These are phyloP conservation scores for Poecilia latipinna DNA, from an alignment of 2,113 vertebrate genomes.

Conservation along the genomic window DNA sequence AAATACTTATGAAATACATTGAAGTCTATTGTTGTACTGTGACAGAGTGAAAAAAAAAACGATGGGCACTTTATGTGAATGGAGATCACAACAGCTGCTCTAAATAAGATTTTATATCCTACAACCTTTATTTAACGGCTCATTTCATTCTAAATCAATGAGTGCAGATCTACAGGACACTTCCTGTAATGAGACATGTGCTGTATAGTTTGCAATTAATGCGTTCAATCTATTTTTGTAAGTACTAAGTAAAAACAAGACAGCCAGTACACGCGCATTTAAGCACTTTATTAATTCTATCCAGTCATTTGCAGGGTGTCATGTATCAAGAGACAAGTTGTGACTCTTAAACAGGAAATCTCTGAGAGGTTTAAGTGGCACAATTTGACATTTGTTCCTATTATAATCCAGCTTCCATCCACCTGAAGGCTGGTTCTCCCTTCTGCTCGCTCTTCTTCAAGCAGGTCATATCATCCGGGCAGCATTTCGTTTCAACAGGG, in stretches of 20 bases:
- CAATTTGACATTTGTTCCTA: constrained; percentile 59
- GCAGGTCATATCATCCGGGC: not conserved
- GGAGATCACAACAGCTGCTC: not conserved
- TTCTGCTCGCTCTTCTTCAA: constrained; percentile 3
- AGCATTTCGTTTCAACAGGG: not conserved
- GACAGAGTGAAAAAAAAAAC: not conserved
- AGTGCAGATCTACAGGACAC: not conserved
- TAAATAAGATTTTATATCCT: not conserved
- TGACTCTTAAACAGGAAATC: constrained; percentile 25
- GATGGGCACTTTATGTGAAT: not conserved
- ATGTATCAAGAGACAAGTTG: constrained; percentile 16
- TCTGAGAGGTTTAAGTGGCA: constrained; percentile 54
- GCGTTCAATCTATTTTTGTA: not conserved
- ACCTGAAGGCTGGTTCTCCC: constrained; percentile 14
- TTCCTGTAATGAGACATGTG: not conserved
- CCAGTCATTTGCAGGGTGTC: constrained; percentile 10
- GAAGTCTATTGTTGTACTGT: not conserved
- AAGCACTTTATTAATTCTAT: constrained; percentile 43
- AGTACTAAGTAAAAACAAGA: not conserved
- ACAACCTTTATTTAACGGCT: not conserved
- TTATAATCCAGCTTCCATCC: constrained; percentile 27
- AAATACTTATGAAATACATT: not conserved
- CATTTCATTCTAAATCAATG: not conserved
- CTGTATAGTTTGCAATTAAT: not conserved
- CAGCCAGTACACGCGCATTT: not conserved